Evolutionary conservation across 2,888 invertebrate species (phyloP).

Genomic region (Tenthredo mesomela): DNA sequence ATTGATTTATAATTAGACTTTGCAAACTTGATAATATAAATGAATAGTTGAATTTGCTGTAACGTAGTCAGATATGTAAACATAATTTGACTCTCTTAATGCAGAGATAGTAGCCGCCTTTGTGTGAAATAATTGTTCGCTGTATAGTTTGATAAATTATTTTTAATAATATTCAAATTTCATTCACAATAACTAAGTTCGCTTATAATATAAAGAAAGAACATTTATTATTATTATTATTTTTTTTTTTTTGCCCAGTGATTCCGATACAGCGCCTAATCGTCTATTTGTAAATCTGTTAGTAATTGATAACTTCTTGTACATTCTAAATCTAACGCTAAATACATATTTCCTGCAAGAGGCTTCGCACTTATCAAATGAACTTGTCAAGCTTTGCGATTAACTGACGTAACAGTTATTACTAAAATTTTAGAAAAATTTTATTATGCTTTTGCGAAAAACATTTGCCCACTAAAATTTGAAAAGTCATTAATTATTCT

Average conservation of each 20-base stretch:
- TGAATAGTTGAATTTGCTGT: slow-evolving; percentile 45
- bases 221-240: background rate
- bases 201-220: background rate
- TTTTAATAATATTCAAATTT: slow-evolving; percentile 46
- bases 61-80: slow-evolving; percentile 36
- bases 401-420: slow-evolving; percentile 17
- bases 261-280: slow-evolving; percentile 7
- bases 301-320: slow-evolving; percentile 37
- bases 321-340: slow-evolving; percentile 15
- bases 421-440: background rate
- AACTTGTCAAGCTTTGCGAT: background rate
- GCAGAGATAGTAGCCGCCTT: slow-evolving; percentile 45
- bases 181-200: background rate
- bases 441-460: background rate
- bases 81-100: slow-evolving; percentile 44
- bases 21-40: slow-evolving; percentile 26
- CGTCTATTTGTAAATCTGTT: slow-evolving; percentile 20
- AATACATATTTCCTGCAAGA: background rate
- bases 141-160: slow-evolving; percentile 50
- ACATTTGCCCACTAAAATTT: background rate
- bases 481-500: background rate
- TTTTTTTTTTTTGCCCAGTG: slow-evolving; percentile 28
- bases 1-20: slow-evolving; percentile 26
- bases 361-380: slow-evolving; percentile 18
- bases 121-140: slow-evolving; percentile 48